phyloP scores from a whole-genome alignment of 2,888 invertebrate genomes.

The Cosmopolites sordidus region DNA sequence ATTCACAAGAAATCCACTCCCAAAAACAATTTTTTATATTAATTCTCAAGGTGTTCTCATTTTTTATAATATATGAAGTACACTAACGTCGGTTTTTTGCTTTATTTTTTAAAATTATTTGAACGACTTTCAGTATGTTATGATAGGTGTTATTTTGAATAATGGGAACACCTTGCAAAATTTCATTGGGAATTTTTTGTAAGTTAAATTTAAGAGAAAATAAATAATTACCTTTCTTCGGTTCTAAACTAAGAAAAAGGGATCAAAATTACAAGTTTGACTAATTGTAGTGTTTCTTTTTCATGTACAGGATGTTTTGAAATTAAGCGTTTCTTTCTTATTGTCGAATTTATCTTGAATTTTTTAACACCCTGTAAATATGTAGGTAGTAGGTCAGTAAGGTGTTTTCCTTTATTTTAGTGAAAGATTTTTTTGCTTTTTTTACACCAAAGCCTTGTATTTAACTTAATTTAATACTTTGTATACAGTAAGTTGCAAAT shows the following conservation, averaged over 20 bases:
- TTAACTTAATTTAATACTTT: neutral
- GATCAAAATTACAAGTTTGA: neutral
- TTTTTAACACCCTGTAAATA: constrained; percentile 1
- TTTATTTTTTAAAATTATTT: too few relatives aligned
- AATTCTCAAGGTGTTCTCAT: too few relatives aligned
- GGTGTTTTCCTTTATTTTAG: neutral
- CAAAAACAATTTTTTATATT: too few relatives aligned
- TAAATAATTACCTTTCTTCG: neutral
- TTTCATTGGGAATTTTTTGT: too few relatives aligned
- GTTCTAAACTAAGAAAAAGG: neutral
- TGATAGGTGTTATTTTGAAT: too few relatives aligned
- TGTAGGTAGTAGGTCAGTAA: neutral
- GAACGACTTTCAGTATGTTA: too few relatives aligned
- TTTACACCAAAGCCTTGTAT: constrained; percentile 1
- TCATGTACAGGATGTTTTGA: constrained; percentile 1
- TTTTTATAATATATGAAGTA: too few relatives aligned
- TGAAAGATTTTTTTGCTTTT: neutral
- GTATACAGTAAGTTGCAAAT: neutral
- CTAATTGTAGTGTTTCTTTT: too few relatives aligned
- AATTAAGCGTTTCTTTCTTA: neutral
- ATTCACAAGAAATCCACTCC: too few relatives aligned
- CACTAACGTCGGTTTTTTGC: too few relatives aligned
- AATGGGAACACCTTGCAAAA: too few relatives aligned
- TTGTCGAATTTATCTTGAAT: neutral
- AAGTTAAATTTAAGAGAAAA: neutral